Base-by-base conservation (phyloP, 2,888 invertebrate genomes). In the Euspilapteryx auroguttella region DNA sequence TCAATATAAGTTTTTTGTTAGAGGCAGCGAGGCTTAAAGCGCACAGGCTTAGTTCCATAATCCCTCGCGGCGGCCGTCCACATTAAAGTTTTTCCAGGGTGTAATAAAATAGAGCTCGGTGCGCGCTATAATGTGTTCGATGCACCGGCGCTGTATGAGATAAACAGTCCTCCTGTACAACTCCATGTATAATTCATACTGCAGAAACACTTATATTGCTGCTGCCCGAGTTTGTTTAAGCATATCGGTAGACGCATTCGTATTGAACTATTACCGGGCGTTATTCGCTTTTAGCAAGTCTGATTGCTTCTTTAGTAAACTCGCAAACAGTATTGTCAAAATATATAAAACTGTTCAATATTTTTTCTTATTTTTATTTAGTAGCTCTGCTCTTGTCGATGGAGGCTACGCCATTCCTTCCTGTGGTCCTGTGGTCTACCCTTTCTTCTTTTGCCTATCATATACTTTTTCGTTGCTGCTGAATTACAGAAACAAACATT, bases 171-270 rank as follows among this genome's bases (percentile, higher is more conserved):
- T 41, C 35, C 41, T 42, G 45, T 41, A 40, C 45, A 49, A 41
- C 44, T 43, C 47, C 35, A 58, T 61, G 55, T 56, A 44, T 59
- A 57, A 59, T 62, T 59, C 55, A 59, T 58, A 47, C 39, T 43
- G 40, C 44, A 53, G 45, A 55, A 57, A 53, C 49, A 56, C 56
- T 53, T 54, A 56, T 52, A 51, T 57, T 56, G 56, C 54, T 51
- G 51, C 51, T 44, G 42, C 45, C n/a, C 47, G 47, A 49, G 43
- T 49, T 51, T 53, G 46, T 51, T 49, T 49, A 37, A 42, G 44
- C 46, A 39, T 41, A 41, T 36, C 32, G 33, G 34, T 42, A 49
- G 51, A 48, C 51, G 50, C 51, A 51, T 49, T 46, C 47, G 37
- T 49, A 49, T 55, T 47, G 40, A 48, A 45, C 12, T 24, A 5